Evolutionary conservation across 2,888 invertebrate genomes (phyloP).

Genomic region (Sphaerophoria taeniata): DNA sequence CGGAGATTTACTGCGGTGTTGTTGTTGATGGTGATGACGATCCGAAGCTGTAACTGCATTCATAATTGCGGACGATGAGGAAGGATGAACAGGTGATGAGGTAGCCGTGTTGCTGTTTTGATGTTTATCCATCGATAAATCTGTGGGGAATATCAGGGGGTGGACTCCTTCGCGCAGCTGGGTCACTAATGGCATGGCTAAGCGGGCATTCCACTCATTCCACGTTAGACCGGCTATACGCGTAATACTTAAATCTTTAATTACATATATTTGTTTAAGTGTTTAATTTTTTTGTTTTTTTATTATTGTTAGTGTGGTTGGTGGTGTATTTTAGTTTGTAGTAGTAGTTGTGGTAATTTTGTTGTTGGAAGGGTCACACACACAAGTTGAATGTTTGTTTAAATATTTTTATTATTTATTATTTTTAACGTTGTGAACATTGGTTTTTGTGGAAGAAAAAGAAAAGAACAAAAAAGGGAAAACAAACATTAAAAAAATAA

Average conservation of each 20-base stretch:
- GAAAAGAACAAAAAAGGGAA: conserved; percentile 77
- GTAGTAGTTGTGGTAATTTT: conserved; percentile 41
- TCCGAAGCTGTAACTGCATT: conserved; percentile 58
- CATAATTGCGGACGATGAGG: conserved; percentile 76
- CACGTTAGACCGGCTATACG: conserved; percentile 88
- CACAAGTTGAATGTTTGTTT: conserved; percentile 62
- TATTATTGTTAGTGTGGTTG: conserved; percentile 57
- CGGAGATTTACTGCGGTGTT: conserved; percentile 77
- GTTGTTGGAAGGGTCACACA: conserved; percentile 62
- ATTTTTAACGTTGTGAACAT: conserved; percentile 61
- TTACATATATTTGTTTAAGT: conserved; percentile 20
- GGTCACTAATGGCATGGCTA: conserved; percentile 88
- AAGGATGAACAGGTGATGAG: conserved; percentile 76
- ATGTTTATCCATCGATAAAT: conserved; percentile 81
- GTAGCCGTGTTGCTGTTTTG: conserved; percentile 67
- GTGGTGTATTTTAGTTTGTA: conserved; percentile 43
- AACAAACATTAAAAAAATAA: conserved; percentile 78
- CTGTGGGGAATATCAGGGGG: conserved; percentile 82
- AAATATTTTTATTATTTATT: conserved; percentile 55
- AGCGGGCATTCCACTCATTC: conserved; percentile 90
- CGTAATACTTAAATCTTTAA: conserved; percentile 88
- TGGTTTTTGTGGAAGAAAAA: conserved; percentile 75
- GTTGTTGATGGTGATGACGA: conserved; percentile 59
- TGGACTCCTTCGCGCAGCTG: conserved; percentile 84
- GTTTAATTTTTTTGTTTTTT: conserved; percentile 34